Evolutionary conservation across 2,888 invertebrate species (phyloP), one percentile per base, ranked within the genome.

Genomic region (Syrphus vitripennis): DNA sequence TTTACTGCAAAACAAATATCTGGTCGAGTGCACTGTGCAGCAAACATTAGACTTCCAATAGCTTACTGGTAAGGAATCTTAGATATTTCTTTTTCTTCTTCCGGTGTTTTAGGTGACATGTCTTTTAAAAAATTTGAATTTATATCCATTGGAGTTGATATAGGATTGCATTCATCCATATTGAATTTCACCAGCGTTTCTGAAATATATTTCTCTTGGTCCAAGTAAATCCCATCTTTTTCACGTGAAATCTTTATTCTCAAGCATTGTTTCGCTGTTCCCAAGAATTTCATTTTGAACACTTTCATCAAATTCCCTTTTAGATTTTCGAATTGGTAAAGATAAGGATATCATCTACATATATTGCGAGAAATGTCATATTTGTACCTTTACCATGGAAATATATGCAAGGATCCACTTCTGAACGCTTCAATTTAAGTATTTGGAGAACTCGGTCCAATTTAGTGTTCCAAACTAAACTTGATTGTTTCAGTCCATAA

Each of bases 1-100:
- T 69, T 26, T 2, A 53, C 69, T n/a, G 48, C 19, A 34, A 40
- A 65, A 12, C 65, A 29, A 10, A 65, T 65, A 29, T 65, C 65
- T 34, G 55, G 69, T 55, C 69, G 53, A 53, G 69, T 53, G 12
- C 48, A 48, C 19, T 67, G 48, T 3, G 50, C 31, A 1, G 21
- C 21, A 31, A 65, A 65, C 19, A 48, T n/a, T 3, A 53, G 4
- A 26, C 50, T 53, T 21, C 48, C 48, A 21, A 67, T 21, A 5
- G 31, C 14, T 50, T 34, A 31, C 9, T 34, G 34, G 34, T 67
- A 65, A 21, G 65, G 48, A 48, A 65, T 16, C 21, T 29, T 45
- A n/a, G n/a, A n/a, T 29, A 48, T 42, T 12, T 65, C 65, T 48
- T 50, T 45, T 31, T 48, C 10, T 65, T 65, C 48, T n/a, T 26